Evolutionary conservation across 2,888 invertebrate genomes (phyloP), one percentile per base, ranked within the genome.

Genomic region (Ferrisia virgata): DNA sequence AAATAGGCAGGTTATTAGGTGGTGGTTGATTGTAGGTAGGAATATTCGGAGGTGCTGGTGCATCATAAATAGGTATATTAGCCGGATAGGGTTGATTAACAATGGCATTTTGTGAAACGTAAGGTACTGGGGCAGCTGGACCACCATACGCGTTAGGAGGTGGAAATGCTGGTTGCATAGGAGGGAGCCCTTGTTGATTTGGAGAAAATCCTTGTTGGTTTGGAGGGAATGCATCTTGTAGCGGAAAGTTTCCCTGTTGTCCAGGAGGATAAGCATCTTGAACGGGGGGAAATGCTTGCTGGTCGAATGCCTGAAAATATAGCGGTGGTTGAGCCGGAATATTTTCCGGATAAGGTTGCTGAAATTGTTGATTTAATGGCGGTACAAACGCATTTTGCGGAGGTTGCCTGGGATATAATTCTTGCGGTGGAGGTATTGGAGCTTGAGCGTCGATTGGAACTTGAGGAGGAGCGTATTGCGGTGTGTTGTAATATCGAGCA

Each of bases 401-500:
- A 13, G 81, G 28, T 25, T 43, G 84, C 2, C 72, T 43, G 9
- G 28, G 13, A 1, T 85, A 84, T 2, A 79, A 9, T 13, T 84
- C 82, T 28, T 72, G 85, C 33, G 85, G 84, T 18, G 82, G 76
- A 8, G 85, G 85, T 22, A 81, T n/a, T 2, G 85, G 85, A 1
- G 81, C 43, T 18, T 85, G 79, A 11, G 81, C 81, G 3, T 33
- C 79, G 5, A 86, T 15, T 15, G 85, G 79, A 8, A 82, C 84
- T 4, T 78, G 47, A 0, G 85, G 85, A 1, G 85, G 84, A 25
- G 64, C 58, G 15, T 78, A 79, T 36, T 58, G 82, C 2, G 36
- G 85, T 18, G 78, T 80, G 69, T 83, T 85, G 9, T 84, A 79
- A 18, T 79, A 28, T 47, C 36, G 11, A 25, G 84, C 33, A 3